Percentiles rank a stretch among this genome's conserved stretches.
phyloP scores from a whole-genome alignment of 2,797 vertebrate species.

The Vespertilio murinus region DNA sequence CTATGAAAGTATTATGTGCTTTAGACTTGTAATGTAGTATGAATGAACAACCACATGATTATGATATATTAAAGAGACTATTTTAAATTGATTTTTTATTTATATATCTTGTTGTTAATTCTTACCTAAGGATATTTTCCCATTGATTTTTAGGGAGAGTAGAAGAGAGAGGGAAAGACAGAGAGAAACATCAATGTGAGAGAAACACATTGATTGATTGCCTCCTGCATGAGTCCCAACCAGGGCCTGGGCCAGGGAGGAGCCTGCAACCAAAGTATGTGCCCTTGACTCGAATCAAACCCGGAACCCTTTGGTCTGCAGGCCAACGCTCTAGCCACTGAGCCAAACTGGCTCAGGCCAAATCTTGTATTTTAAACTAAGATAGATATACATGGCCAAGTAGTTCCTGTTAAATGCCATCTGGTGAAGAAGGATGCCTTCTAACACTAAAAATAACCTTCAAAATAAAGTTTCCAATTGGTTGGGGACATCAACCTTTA shows the following conservation, averaged over 20 bases:
- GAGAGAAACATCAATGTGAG: too few species aligned
- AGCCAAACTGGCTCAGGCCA: too few species aligned
- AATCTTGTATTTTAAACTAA: constrained; percentile 10
- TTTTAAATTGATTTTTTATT: constrained; percentile 34
- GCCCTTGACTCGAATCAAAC: too few species aligned
- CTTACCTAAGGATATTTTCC: too few species aligned
- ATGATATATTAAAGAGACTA: not conserved
- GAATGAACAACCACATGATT: not conserved
- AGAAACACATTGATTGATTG: too few species aligned
- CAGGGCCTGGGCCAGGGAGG: too few species aligned
- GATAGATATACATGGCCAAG: not conserved
- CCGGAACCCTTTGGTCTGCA: too few species aligned
- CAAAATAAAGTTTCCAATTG: constrained; percentile 27
- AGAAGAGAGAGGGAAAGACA: too few species aligned
- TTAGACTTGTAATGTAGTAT: not conserved
- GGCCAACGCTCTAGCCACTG: too few species aligned
- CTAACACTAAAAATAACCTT: not conserved
- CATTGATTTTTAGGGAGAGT: too few species aligned
- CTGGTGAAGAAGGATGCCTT: not conserved
- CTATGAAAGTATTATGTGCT: not conserved
- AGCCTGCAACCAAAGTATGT: too few species aligned
- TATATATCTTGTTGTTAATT: not conserved
- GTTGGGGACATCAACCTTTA: not conserved
- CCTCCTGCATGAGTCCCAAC: too few species aligned
- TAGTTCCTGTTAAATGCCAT: not conserved